Evolutionary conservation across 1,140 invertebrate genomes (phyloP).

Genomic region (Polypedilum vanderplanki): DNA sequence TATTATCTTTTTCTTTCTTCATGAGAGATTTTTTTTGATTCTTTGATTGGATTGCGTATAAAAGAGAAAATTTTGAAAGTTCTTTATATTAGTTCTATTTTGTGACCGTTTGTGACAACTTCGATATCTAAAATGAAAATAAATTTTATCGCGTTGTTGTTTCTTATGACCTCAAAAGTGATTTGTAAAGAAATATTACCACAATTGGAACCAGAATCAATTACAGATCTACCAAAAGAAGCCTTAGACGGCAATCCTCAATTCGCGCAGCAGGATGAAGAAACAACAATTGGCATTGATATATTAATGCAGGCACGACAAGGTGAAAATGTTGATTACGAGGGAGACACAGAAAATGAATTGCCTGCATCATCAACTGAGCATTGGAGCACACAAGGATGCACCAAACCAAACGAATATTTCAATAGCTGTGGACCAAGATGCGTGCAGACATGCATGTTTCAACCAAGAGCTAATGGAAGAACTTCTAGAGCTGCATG

Average conservation of each 20-base stretch:
- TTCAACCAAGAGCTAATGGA: background rate
- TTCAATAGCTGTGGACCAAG: slow-evolving; percentile 19
- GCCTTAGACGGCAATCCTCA: background rate
- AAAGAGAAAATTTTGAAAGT: background rate
- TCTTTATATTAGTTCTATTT: background rate
- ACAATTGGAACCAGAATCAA: background rate
- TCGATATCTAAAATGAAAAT: background rate
- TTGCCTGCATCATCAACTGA: background rate
- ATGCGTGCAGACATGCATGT: background rate
- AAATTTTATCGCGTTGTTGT: background rate
- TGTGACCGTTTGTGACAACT: background rate
- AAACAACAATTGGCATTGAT: background rate
- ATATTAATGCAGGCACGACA: background rate
- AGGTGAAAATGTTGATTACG: background rate
- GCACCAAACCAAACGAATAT: background rate
- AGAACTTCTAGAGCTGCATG: background rate
- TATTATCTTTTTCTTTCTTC: no score
- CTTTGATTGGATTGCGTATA: background rate
- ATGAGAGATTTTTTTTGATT: no score
- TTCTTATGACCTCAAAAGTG: background rate
- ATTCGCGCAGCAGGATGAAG: background rate
- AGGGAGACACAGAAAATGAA: background rate
- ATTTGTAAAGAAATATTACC: background rate
- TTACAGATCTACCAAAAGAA: background rate
- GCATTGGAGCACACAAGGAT: background rate